Conservation (phyloP, 2,888 invertebrate genomes). For the Folsomia candida region DNA sequence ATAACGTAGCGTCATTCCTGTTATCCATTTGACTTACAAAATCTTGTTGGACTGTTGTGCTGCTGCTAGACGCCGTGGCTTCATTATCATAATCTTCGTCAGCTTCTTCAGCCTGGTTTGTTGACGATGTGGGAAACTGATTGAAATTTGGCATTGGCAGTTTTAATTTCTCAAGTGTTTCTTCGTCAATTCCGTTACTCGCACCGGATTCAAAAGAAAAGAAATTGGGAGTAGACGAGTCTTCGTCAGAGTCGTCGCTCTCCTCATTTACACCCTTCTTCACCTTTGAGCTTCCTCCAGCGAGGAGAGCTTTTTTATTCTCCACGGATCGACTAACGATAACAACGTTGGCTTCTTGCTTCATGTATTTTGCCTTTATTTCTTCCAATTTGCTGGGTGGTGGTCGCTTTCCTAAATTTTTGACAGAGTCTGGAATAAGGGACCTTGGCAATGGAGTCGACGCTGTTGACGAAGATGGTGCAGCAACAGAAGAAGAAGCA, state of each 20-base stretch:
- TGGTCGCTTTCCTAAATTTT: slow-evolving; percentile 39
- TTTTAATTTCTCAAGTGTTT: slow-evolving; percentile 35
- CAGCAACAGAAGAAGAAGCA: not conserved
- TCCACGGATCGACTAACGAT: slow-evolving; percentile 21
- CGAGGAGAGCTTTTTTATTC: no score
- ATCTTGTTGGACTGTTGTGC: not conserved
- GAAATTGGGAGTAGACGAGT: slow-evolving; percentile 35
- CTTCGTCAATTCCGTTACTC: slow-evolving; percentile 22
- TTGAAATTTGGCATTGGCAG: slow-evolving; percentile 34
- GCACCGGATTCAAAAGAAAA: slow-evolving; percentile 39
- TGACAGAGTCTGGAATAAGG: slow-evolving; percentile 45
- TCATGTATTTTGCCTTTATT: slow-evolving; percentile 45
- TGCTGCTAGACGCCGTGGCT: not conserved
- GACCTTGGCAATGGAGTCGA: slow-evolving; percentile 4
- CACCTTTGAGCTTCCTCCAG: no score
- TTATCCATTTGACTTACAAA: no score
- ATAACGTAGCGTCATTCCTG: not conserved
- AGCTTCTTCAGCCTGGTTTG: slow-evolving; percentile 15
- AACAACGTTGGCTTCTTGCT: slow-evolving; percentile 34
- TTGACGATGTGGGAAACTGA: not conserved
- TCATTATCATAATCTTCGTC: slow-evolving; percentile 15
- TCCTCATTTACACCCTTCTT: slow-evolving; percentile 43
- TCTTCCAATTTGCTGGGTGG: slow-evolving; percentile 38
- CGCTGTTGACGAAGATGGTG: not conserved
- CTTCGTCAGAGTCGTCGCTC: slow-evolving; percentile 49